phyloP scores from a whole-genome alignment of 2,888 invertebrate species.

The Eurois occulta region DNA sequence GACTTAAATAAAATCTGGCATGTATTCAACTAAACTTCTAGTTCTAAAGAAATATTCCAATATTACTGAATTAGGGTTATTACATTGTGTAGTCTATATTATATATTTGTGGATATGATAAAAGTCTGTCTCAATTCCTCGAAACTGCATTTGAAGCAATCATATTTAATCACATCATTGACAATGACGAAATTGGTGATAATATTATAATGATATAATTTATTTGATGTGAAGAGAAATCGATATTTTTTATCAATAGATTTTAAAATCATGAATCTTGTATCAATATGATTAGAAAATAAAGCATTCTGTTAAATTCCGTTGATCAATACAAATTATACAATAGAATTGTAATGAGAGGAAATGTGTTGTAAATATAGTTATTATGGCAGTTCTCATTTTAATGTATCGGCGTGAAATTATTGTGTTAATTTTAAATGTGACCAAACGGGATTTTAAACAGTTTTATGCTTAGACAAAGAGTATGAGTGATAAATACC shows the following conservation, averaged over 20 bases:
- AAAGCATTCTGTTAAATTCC: constrained; percentile 11
- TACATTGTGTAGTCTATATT: constrained; percentile 6
- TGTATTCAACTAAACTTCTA: constrained; percentile 10
- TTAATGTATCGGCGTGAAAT: constrained; percentile 23
- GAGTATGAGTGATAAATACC: constrained; percentile 59
- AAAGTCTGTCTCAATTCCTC: background rate
- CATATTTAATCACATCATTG: constrained; percentile 21
- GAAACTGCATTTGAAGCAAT: background rate
- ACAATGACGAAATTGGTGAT: constrained; percentile 25
- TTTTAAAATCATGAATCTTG: constrained; percentile 46
- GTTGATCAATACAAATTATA: constrained; percentile 16
- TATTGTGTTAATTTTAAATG: constrained; percentile 38
- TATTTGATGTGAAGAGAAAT: constrained; percentile 24
- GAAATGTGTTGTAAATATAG: constrained; percentile 44
- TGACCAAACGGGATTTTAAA: constrained; percentile 40
- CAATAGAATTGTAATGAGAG: constrained; percentile 15
- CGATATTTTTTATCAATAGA: constrained; percentile 40
- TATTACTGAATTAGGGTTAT: constrained; percentile 6
- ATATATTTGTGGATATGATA: constrained; percentile 21
- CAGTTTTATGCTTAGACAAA: constrained; percentile 58
- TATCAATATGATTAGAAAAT: constrained; percentile 6
- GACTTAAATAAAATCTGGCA: constrained; percentile 10
- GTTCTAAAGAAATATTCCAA: constrained; percentile 13
- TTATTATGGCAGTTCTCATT: constrained; percentile 30
- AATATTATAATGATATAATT: constrained; percentile 23